A percentile compares a stretch with the other conserved stretches of the same genome.
Evolutionary conservation across 2,797 vertebrate genomes (phyloP).

Genomic region (Enteromius fasciolatus): DNA sequence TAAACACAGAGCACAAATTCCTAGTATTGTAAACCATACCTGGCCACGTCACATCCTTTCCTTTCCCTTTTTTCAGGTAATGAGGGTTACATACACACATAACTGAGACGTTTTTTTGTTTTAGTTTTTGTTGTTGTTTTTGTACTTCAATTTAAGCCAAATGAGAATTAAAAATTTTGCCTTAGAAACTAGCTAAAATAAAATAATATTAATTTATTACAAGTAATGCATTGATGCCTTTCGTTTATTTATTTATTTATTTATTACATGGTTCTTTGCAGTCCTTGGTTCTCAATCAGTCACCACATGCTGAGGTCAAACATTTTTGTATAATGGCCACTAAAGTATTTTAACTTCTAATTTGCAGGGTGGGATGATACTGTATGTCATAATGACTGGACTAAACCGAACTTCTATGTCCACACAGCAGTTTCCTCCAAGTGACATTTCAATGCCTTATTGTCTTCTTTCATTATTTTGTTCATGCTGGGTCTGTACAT

Average conservation of each 20-base stretch:
- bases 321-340: not conserved
- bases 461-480: constrained; percentile 46
- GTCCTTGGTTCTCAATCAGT: not conserved
- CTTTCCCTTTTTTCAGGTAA: too few relatives aligned
- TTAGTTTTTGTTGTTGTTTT: not conserved
- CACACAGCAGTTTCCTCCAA: constrained; percentile 27
- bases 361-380: not conserved
- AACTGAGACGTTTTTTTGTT: too few relatives aligned
- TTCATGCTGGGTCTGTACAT: constrained; percentile 32
- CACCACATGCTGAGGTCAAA: not conserved
- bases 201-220: not conserved
- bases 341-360: constrained; percentile 5
- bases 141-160: not conserved
- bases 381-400: not conserved
- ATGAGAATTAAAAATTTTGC: not conserved
- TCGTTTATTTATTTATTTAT: not conserved
- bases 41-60: too few relatives aligned
- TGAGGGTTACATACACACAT: too few relatives aligned
- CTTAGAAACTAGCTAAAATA: not conserved
- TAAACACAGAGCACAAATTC: too few relatives aligned
- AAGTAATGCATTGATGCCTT: not conserved
- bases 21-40: too few relatives aligned
- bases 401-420: not conserved
- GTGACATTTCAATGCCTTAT: constrained; percentile 33
- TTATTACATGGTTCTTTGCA: not conserved